phyloP scores from a whole-genome alignment of 2,888 invertebrate genomes.

The Acronicta psi region DNA sequence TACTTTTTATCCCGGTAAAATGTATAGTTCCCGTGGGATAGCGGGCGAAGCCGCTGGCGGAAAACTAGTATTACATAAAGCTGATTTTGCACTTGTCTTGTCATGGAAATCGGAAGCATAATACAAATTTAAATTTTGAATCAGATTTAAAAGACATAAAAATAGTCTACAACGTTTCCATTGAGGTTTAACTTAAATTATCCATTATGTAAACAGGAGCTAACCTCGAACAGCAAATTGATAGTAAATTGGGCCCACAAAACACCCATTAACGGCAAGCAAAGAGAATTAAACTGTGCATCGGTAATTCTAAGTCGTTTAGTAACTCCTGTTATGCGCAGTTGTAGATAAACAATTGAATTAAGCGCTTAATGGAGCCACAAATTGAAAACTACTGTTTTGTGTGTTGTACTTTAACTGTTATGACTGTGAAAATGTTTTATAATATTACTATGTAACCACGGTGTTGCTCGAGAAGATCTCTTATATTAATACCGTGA shows the following conservation, averaged over 20 bases:
- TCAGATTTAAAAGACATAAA: background rate
- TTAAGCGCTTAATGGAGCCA: conserved; percentile 74
- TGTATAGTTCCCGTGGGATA: no score
- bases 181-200: conserved; percentile 12
- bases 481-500: no score
- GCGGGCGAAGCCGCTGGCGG: no score
- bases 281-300: conserved; percentile 45
- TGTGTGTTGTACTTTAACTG: conserved; percentile 60
- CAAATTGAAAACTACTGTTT: conserved; percentile 76
- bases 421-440: conserved; percentile 21
- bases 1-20: no score
- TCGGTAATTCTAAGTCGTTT: conserved; percentile 64
- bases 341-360: conserved; percentile 71
- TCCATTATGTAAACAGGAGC: conserved; percentile 27
- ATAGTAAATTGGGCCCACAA: conserved; percentile 43
- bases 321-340: conserved; percentile 70
- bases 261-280: conserved; percentile 41
- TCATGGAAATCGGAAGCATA: no score
- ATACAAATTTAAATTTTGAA: no score
- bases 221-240: conserved; percentile 38
- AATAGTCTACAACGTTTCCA: background rate
- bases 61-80: no score
- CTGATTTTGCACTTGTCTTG: no score
- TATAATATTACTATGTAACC: background rate
- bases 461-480: no score